Base-by-base conservation (phyloP, 2,797 vertebrate genomes). In the Helarctos malayanus region DNA sequence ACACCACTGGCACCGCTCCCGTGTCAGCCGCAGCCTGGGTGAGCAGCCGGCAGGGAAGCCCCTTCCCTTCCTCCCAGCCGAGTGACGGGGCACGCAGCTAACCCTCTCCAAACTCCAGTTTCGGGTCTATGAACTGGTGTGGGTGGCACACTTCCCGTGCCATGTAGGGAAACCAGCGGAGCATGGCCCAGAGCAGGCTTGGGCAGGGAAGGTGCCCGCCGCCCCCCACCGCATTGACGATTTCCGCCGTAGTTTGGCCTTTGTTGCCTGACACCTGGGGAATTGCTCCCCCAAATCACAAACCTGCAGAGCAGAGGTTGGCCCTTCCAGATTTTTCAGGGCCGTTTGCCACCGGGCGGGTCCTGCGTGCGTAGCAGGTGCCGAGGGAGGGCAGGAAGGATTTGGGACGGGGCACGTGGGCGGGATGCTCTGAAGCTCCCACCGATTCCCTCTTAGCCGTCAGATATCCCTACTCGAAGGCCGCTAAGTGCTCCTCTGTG, bases 401-500 rank as follows among this genome's bases (percentile, higher is more conserved):
- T 45, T 3, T 5, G 21, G 13, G 7, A 1, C 2, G 0, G 25
- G 15, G 52, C 5, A 0, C 0, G 5, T 0, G 0, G 2, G 73
- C 0, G 16, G 49, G 21, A 15, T 0, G 5, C 23, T 65, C n/a
- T 0, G 2, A 5, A 11, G 12, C 11, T n/a, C 63, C 75, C 29
- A 0, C 10, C 0, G 3, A 12, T 3, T 27, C 11, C 11, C 1
- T 8, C 68, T 8, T 0, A 1, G 16, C 2, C 4, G 38, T 15
- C 27, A 3, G 29, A 1, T 4, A 1, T 0, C 8, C 32, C 35
- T 18, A 6, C 56, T 25, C 8, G 4, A 13, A 25, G 13, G 12
- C 29, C 0, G 0, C 18, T 18, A 21, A 15, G 7, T 8, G 25
- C 8, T 15, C 38, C 21, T 10, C 19, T 4, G 0, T 3, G 7